These are phyloP conservation scores for Drosophila repletoides DNA, from an alignment of 1,140 invertebrate genomes.

Conservation along the genomic window DNA sequence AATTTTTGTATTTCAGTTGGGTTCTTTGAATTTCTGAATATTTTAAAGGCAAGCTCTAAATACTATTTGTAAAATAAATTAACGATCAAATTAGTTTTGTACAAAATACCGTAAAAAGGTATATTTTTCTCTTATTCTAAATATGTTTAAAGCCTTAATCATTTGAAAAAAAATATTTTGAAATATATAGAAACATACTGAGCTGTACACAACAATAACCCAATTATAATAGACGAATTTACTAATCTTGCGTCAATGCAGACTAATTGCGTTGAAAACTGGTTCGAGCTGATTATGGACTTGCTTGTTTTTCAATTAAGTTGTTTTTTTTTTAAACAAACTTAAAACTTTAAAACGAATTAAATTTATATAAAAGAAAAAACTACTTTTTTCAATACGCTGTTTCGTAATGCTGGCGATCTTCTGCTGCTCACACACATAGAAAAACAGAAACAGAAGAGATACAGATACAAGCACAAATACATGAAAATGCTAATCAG, in stretches of 20 bases:
- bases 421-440: conserved; percentile 36
- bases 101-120: too few relatives aligned
- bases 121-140: too few relatives aligned
- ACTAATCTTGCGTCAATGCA: not conserved
- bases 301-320: conserved; percentile 19
- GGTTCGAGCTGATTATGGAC: conserved; percentile 21
- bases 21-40: too few relatives aligned
- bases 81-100: not conserved
- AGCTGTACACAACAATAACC: too few relatives aligned
- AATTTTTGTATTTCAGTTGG: too few relatives aligned
- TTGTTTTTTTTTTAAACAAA: not conserved
- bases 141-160: too few relatives aligned
- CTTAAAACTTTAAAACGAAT: conserved; percentile 24
- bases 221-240: conserved; percentile 1
- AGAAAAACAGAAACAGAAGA: not conserved
- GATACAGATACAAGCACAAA: conserved; percentile 28
- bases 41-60: too few relatives aligned
- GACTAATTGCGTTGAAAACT: conserved; percentile 29
- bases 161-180: not conserved
- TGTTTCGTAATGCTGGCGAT: conserved; percentile 56
- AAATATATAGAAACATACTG: too few relatives aligned
- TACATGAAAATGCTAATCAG: conserved; percentile 70
- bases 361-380: conserved; percentile 50
- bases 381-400: conserved; percentile 26
- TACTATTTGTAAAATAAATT: not conserved